phyloP scores from a whole-genome alignment of 2,888 invertebrate species.

The Ecliptopera silaceata region DNA sequence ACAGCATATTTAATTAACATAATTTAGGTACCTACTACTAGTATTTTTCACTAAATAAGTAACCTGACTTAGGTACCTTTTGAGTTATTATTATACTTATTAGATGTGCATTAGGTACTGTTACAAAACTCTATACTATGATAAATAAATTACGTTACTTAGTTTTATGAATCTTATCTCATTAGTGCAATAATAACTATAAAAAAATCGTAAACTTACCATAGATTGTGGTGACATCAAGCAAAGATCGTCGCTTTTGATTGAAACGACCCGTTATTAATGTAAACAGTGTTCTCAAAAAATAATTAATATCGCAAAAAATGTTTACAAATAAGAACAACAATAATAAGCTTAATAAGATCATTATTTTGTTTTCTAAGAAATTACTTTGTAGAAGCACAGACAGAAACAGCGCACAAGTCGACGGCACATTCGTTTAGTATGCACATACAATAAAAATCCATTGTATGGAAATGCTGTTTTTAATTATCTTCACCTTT shows the following conservation, averaged over 20 bases:
- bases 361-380: constrained; percentile 34
- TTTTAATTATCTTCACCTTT: constrained; percentile 20
- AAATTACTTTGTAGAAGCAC: constrained; percentile 1
- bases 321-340: constrained; percentile 80
- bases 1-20: too few relatives aligned
- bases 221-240: constrained; percentile 86
- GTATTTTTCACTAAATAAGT: too few relatives aligned
- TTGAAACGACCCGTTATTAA: constrained; percentile 85
- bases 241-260: constrained; percentile 85
- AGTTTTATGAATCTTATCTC: too few relatives aligned
- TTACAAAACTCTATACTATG: too few relatives aligned
- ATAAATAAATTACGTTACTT: too few relatives aligned
- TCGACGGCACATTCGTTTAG: neutral
- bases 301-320: constrained; percentile 88
- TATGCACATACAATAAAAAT: constrained; percentile 13
- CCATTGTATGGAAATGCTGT: constrained; percentile 33
- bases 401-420: neutral
- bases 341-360: constrained; percentile 42
- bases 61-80: too few relatives aligned
- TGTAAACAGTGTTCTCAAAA: constrained; percentile 86
- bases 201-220: constrained; percentile 79
- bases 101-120: too few relatives aligned
- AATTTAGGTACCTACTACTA: too few relatives aligned
- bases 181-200: too few relatives aligned
- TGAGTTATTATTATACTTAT: too few relatives aligned